These are phyloP conservation scores for Agrochola litura DNA, from an alignment of 2,888 invertebrate genomes.

Conservation along the genomic window DNA sequence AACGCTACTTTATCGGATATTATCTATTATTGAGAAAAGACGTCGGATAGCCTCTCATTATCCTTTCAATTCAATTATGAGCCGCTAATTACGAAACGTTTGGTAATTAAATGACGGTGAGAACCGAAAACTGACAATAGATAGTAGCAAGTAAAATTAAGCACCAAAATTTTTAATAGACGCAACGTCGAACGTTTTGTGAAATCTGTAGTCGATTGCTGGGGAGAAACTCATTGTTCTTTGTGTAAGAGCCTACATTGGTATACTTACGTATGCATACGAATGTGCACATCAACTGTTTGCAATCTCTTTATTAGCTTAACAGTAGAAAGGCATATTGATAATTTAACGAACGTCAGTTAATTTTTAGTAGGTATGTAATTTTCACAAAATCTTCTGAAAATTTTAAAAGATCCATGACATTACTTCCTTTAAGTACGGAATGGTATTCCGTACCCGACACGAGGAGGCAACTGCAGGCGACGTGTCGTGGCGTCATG, in stretches of 20 bases:
- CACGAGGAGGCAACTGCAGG: no score
- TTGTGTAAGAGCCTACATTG: constrained; percentile 45
- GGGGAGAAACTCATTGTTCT: constrained; percentile 73
- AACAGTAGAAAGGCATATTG: not conserved
- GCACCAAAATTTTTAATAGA: constrained; percentile 75
- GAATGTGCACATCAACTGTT: constrained; percentile 51
- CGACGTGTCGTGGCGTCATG: no score
- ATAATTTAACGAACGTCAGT: not conserved
- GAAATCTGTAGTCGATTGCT: constrained; percentile 71
- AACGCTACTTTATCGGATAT: constrained; percentile 75
- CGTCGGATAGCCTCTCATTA: constrained; percentile 81
- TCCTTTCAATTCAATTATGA: constrained; percentile 85
- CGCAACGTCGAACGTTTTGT: constrained; percentile 71
- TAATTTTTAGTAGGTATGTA: no score
- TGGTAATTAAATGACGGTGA: constrained; percentile 87
- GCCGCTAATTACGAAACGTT: constrained; percentile 86
- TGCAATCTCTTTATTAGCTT: constrained; percentile 24
- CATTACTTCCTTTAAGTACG: not conserved
- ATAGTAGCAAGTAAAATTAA: constrained; percentile 79
- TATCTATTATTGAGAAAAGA: constrained; percentile 81
- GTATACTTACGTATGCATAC: constrained; percentile 45
- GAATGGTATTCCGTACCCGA: no score
- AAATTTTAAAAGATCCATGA: not conserved
- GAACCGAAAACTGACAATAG: constrained; percentile 88
- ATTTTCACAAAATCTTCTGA: not conserved